phyloP scores from a whole-genome alignment of 2,113 vertebrate genomes.

The Polypterus bichir region DNA sequence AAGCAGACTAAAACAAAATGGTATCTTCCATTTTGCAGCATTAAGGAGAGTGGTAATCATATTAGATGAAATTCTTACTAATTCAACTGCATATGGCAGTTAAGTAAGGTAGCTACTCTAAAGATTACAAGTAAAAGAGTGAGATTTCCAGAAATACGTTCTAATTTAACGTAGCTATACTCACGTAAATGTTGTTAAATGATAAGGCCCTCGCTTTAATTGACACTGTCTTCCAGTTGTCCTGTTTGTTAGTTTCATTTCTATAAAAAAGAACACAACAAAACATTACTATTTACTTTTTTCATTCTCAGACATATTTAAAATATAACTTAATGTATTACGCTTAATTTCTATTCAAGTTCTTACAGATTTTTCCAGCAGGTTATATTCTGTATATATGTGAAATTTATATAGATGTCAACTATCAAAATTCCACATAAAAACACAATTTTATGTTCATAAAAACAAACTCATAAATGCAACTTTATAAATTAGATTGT shows the following conservation, averaged over 20 bases:
- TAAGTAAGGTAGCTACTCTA: too few species aligned
- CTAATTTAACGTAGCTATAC: constrained; percentile 10
- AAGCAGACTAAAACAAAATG: not conserved
- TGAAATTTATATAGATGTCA: too few species aligned
- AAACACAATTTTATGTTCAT: too few species aligned
- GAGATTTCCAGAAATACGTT: not conserved
- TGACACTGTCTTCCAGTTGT: constrained; percentile 79
- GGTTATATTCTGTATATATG: too few species aligned
- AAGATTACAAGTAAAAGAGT: not conserved
- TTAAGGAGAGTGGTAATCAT: not conserved
- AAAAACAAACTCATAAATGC: too few species aligned
- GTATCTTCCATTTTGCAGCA: not conserved
- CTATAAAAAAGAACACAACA: constrained; percentile 28
- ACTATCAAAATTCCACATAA: too few species aligned
- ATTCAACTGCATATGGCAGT: not conserved
- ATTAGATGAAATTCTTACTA: not conserved
- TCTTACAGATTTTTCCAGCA: too few species aligned
- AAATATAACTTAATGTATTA: not conserved
- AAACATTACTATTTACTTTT: not conserved
- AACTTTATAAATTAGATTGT: too few species aligned
- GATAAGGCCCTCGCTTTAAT: constrained; percentile 82
- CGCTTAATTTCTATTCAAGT: too few species aligned
- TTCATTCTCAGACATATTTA: not conserved
- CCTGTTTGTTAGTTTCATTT: constrained; percentile 84
- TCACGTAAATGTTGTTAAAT: constrained; percentile 84